Conservation (phyloP, 2,113 vertebrate genomes). For the Phycodurus eques region DNA sequence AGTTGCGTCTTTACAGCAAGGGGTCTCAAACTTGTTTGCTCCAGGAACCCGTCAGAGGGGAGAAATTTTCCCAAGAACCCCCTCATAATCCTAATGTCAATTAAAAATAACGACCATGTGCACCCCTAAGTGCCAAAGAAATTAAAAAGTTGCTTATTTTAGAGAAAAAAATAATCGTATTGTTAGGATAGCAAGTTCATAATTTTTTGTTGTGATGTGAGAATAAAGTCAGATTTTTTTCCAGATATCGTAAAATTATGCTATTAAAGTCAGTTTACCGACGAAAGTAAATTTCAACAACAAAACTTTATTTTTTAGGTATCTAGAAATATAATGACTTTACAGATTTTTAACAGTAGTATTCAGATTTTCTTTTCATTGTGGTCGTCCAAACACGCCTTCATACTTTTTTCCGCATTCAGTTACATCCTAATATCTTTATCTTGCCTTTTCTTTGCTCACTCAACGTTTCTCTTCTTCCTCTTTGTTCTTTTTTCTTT, state of each 20-base stretch:
- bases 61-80: too few relatives aligned
- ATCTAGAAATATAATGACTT: too few relatives aligned
- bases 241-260: neutral
- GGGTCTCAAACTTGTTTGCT: too few relatives aligned
- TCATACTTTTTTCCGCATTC: conserved; percentile 49
- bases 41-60: too few relatives aligned
- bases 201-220: neutral
- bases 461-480: conserved; percentile 62
- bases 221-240: neutral
- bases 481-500: conserved; percentile 65
- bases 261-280: neutral
- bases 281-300: conserved; percentile 20
- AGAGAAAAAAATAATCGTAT: neutral
- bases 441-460: conserved; percentile 69
- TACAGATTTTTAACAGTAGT: too few relatives aligned
- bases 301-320: neutral
- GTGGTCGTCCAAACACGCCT: neutral
- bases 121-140: neutral
- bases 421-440: conserved; percentile 50
- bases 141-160: neutral
- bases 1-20: neutral
- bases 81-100: neutral
- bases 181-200: neutral
- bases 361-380: too few relatives aligned
- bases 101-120: neutral